Conservation (phyloP, 2,113 vertebrate genomes). For the Chionis minor region DNA sequence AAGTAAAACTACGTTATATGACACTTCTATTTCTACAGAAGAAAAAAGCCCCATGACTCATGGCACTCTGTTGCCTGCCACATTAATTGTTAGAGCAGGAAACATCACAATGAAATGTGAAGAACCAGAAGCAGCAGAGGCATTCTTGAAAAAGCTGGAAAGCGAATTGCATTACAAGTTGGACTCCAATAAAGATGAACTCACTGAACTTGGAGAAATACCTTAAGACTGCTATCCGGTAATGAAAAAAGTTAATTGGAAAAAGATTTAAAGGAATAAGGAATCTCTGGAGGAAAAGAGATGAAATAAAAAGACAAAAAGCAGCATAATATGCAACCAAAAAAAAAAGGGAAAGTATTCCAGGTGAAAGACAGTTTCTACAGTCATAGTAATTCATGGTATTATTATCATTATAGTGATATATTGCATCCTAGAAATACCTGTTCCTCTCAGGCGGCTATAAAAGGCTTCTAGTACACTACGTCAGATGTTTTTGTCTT, state of each 20-base stretch:
- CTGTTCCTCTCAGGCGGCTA: background rate
- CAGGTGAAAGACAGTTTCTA: background rate
- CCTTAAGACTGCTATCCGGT: background rate
- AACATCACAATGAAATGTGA: background rate
- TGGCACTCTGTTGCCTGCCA: background rate
- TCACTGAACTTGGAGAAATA: background rate
- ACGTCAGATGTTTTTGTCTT: background rate
- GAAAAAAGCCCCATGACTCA: background rate
- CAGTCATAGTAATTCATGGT: background rate
- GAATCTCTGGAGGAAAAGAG: background rate
- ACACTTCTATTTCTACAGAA: background rate
- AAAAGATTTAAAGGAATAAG: background rate
- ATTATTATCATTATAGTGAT: background rate
- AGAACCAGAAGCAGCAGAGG: background rate
- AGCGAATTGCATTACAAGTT: background rate
- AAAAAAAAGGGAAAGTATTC: background rate
- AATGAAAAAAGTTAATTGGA: background rate
- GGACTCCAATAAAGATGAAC: background rate
- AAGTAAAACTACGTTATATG: background rate
- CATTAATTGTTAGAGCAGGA: background rate
- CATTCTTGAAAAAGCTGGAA: slow-evolving; percentile 14
- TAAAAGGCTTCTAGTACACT: background rate
- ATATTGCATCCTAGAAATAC: background rate
- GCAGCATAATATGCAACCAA: background rate
- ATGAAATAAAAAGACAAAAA: background rate